Percentiles rank a stretch among this genome's conserved stretches.
phyloP scores from a whole-genome alignment of 37 sponge, comb jelly and placozoan genomes.

The Beroe forskalii region DNA sequence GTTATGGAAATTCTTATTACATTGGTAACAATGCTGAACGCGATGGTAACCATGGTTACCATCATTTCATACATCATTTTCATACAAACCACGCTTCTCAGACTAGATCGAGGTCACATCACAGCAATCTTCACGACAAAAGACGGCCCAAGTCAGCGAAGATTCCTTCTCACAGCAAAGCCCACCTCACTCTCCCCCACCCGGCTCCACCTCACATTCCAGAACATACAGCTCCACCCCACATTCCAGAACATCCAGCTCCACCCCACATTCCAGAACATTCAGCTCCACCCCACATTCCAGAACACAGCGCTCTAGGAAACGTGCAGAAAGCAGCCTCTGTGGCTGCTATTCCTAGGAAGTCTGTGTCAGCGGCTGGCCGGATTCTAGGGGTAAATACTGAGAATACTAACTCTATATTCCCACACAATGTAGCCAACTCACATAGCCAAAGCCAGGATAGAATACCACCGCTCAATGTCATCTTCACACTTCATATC shows the following conservation, averaged over 20 bases:
- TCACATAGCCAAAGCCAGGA: too few species aligned
- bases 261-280: neutral
- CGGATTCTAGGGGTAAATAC: neutral
- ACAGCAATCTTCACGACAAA: neutral
- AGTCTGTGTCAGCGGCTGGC: neutral
- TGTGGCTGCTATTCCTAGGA: neutral
- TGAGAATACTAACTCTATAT: too few species aligned
- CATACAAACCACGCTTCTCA: neutral
- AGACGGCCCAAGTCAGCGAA: neutral
- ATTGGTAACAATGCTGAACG: too few species aligned
- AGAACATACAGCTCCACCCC: neutral
- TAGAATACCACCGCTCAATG: too few species aligned
- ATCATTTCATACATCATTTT: too few species aligned
- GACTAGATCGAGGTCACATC: neutral
- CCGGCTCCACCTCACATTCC: neutral
- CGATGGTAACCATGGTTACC: too few species aligned
- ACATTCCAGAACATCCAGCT: neutral
- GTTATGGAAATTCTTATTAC: too few species aligned
- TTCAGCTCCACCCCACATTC: neutral
- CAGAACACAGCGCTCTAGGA: neutral
- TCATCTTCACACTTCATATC: too few species aligned
- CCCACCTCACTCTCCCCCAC: too few species aligned
- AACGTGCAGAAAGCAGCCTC: neutral
- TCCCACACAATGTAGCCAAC: too few species aligned
- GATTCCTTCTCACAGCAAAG: neutral